phyloP scores from a whole-genome alignment of 2,888 invertebrate genomes.

The Criorhina ranunculi region DNA sequence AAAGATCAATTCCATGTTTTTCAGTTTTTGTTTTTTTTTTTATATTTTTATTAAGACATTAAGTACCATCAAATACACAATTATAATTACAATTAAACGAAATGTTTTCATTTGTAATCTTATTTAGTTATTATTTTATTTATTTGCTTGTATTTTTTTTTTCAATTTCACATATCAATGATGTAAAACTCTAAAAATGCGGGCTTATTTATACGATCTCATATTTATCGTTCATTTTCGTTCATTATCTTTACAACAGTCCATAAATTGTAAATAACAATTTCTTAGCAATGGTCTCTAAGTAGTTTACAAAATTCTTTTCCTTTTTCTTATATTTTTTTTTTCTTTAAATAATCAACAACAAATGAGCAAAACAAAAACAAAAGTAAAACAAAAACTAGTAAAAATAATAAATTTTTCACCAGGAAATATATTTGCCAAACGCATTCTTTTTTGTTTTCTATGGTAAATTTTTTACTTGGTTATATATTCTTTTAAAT shows the following conservation, averaged over 20 bases:
- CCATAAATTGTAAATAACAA: constrained; percentile 28
- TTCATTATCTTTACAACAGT: constrained; percentile 51
- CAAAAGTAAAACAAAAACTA: constrained; percentile 23
- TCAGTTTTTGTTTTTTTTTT: constrained; percentile 51
- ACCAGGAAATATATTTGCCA: constrained; percentile 55
- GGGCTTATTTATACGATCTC: constrained; percentile 53
- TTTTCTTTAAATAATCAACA: constrained; percentile 40
- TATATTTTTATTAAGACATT: constrained; percentile 77
- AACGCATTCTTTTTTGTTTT: constrained; percentile 48
- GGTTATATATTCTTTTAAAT: constrained; percentile 56
- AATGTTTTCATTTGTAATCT: constrained; percentile 64
- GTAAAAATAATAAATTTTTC: constrained; percentile 19
- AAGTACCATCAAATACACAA: constrained; percentile 79
- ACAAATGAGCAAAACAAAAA: constrained; percentile 40
- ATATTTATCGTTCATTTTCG: constrained; percentile 43
- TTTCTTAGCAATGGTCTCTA: constrained; percentile 67
- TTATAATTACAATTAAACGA: constrained; percentile 76
- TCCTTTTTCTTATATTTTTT: constrained; percentile 1
- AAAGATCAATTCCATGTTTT: constrained; percentile 17
- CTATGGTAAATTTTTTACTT: constrained; percentile 57
- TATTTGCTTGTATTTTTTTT: constrained; percentile 47
- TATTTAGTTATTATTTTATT: constrained; percentile 64
- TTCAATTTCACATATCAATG: constrained; percentile 42
- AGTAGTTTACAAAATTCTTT: constrained; percentile 79
- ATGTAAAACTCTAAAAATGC: constrained; percentile 68